Evolutionary conservation across 2,888 invertebrate species (phyloP).

Genomic region (Achlya flavicornis): DNA sequence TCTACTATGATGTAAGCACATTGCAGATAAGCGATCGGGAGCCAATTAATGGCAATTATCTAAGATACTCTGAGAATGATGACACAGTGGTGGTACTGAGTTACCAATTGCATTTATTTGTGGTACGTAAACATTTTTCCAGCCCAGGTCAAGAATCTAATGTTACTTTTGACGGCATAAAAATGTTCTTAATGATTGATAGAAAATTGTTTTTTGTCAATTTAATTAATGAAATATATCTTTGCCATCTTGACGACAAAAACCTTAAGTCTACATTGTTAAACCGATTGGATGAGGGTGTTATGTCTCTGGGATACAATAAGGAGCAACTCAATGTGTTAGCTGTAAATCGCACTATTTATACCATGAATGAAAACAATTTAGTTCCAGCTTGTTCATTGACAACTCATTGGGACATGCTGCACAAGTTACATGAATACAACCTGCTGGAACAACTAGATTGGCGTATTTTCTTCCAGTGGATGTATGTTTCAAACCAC

Average conservation of each 20-base stretch:
- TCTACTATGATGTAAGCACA: conserved; percentile 59
- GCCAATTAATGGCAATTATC: conserved; percentile 50
- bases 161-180: conserved; percentile 48
- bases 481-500: conserved; percentile 55
- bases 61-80: conserved; percentile 57
- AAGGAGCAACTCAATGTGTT: conserved; percentile 45
- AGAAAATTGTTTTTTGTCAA: conserved; percentile 49
- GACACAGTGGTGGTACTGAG: conserved; percentile 43
- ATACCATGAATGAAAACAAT: conserved; percentile 35
- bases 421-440: conserved; percentile 45
- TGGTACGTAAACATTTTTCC: conserved; percentile 42
- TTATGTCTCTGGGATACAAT: conserved; percentile 55
- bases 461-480: conserved; percentile 62
- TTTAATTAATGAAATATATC: conserved; percentile 49
- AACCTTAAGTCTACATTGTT: conserved; percentile 33
- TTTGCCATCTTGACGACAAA: conserved; percentile 38
- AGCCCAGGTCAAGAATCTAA: conserved; percentile 30
- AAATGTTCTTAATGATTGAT: conserved; percentile 47
- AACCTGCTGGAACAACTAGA: conserved; percentile 65
- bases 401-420: conserved; percentile 41
- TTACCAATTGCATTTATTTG: conserved; percentile 46
- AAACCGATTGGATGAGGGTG: conserved; percentile 34
- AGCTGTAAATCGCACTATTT: conserved; percentile 55
- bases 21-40: conserved; percentile 38
- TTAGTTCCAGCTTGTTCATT: conserved; percentile 38